Evolutionary conservation across 1,140 invertebrate species (phyloP), one percentile per base, ranked within the genome.

Genomic region (Sycobia sp.): DNA sequence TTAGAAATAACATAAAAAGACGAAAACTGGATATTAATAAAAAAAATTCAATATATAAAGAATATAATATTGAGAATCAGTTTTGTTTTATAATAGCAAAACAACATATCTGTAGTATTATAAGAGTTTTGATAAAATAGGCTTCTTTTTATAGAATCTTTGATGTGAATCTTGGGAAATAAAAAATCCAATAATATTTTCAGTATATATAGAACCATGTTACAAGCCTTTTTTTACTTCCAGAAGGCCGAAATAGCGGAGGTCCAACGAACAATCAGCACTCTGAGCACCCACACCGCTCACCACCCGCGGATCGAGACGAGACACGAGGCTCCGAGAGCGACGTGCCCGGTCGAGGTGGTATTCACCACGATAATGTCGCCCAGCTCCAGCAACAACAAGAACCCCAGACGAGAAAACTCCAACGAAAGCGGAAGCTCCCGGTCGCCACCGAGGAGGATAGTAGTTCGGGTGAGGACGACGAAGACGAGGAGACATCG

Each of bases 221-320:
- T 49, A n/a, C 49, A 13, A 38, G 13, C 16, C 18, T 23, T 18
- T 32, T 25, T 55, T 55, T 53, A 11, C 43, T 76, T 76, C 22
- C 69, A 85, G 84, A 86, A 76, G 86, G 85, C 57, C 76, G 84
- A 68, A 86, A 79, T 64, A 85, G 81, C 68, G 85, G 85, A 61
- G 84, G 84, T 11, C 76, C 84, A n/a, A 68, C 84, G 13, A 85
- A 85, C 67, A 85, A 85, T 68, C 82, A 82, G 60, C 81, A 82
- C 56, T 81, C 83, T 50, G 82, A 85, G 32, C 77, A 85, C 64
- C 78, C 77, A 57, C 69, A 80, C 39, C 80, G 80, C 39, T 79
- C 82, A 2, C 83, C 84, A 2, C 80, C 83, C 7, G 78, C 85
- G 46, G 81, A 87, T 13, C 83, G 86, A 5, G 83, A 84, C 44